phyloP scores from a whole-genome alignment of 2,888 invertebrate genomes.

The Nebria brevicollis region DNA sequence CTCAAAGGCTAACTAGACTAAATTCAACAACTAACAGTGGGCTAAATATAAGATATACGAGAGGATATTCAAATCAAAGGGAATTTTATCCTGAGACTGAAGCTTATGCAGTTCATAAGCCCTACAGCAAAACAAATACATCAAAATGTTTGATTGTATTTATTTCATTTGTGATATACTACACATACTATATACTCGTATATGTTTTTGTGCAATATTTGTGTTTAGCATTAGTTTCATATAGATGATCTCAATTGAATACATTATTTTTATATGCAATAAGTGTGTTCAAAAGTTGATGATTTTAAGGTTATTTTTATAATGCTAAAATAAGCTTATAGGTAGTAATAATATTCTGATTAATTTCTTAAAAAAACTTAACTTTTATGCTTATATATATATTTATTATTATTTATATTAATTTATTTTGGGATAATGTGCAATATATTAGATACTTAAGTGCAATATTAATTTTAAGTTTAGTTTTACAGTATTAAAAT shows the following conservation, averaged over 20 bases:
- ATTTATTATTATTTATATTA: conserved; percentile 36
- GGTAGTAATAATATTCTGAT: conserved; percentile 3
- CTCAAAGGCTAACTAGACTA: no score
- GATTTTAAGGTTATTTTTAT: conserved; percentile 8
- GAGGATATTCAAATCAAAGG: not conserved
- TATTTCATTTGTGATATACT: conserved; percentile 32
- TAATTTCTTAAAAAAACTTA: conserved; percentile 15
- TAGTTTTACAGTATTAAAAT: conserved; percentile 26
- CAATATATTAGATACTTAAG: conserved; percentile 38
- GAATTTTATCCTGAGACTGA: not conserved
- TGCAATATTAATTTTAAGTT: conserved; percentile 8
- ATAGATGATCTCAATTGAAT: conserved; percentile 26
- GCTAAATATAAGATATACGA: not conserved
- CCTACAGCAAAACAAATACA: conserved; percentile 2
- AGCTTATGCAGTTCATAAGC: not conserved
- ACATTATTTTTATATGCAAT: conserved; percentile 6
- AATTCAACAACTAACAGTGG: no score
- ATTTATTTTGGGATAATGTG: conserved; percentile 43
- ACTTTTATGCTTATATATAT: not conserved
- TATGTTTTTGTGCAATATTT: conserved; percentile 38
- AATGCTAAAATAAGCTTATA: not conserved
- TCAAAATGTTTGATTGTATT: not conserved
- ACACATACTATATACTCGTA: no score
- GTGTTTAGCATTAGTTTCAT: conserved; percentile 17
- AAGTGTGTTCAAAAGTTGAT: not conserved